Percentiles rank a stretch among this genome's conserved stretches.
These are phyloP conservation scores for Chirona hameri DNA, from an alignment of 2,888 invertebrate genomes.

Conservation along the genomic window DNA sequence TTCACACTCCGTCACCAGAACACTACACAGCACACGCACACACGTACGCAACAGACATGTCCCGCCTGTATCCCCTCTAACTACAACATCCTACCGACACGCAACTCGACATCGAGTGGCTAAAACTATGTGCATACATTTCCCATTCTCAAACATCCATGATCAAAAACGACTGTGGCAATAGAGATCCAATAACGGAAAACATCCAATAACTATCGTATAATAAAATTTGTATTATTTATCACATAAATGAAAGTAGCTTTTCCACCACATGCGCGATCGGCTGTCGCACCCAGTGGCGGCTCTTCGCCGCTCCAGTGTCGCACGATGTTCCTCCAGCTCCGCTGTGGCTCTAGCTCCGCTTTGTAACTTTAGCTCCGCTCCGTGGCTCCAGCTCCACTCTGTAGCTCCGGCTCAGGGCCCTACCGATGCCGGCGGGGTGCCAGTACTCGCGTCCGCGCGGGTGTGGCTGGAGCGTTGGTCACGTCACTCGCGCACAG, in stretches of 20 bases:
- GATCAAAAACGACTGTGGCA: background rate
- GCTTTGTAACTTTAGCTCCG: background rate
- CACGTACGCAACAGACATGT: too few species aligned
- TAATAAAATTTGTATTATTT: conserved; percentile 13
- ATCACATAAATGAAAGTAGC: conserved; percentile 28
- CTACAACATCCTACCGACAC: too few species aligned
- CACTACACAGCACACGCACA: too few species aligned
- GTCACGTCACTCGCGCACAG: background rate
- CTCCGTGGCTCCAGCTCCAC: background rate
- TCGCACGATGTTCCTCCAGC: too few species aligned
- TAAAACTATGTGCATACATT: conserved; percentile 42
- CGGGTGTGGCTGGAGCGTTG: background rate
- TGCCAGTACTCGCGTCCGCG: background rate
- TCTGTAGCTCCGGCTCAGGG: background rate
- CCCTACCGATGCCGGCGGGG: background rate
- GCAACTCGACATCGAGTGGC: too few species aligned
- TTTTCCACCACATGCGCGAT: background rate
- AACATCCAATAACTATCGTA: background rate
- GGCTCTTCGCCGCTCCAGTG: background rate
- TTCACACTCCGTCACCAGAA: too few species aligned
- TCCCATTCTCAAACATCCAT: background rate
- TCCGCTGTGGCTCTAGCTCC: too few species aligned
- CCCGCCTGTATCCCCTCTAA: too few species aligned
- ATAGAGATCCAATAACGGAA: background rate
- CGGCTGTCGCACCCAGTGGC: background rate